Conservation (phyloP, 2,797 vertebrate genomes). For the Takifugu rubripes region DNA sequence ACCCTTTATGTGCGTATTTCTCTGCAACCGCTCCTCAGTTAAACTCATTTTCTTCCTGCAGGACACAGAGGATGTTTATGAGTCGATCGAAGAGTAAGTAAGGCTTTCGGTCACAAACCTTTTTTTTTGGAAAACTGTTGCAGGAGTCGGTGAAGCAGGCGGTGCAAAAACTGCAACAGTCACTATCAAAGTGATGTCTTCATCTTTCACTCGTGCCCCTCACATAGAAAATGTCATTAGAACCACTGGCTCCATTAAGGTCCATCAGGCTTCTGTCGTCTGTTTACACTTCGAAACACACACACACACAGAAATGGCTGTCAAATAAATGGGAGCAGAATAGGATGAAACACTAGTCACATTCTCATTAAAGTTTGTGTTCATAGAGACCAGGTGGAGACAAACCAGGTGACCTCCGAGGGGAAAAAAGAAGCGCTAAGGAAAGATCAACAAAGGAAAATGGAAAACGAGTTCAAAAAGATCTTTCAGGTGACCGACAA, state of each 20-base stretch:
- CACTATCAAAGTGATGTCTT: no score
- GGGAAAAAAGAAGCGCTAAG: conserved; percentile 55
- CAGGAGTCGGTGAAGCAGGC: no score
- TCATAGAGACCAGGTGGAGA: conserved; percentile 33
- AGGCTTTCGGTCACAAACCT: no score
- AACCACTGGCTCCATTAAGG: no score
- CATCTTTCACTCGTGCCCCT: no score
- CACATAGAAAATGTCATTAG: no score
- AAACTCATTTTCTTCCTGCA: conserved; percentile 44
- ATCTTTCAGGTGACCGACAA: conserved; percentile 70
- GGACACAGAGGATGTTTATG: conserved; percentile 71
- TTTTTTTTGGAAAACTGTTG: no score
- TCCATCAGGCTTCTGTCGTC: no score
- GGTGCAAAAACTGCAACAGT: no score
- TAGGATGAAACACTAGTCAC: no score
- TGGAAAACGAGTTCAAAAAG: conserved; percentile 63
- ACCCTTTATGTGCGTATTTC: background rate
- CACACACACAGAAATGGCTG: no score
- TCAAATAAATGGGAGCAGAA: background rate
- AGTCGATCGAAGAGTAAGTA: conserved; percentile 76
- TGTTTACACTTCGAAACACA: no score
- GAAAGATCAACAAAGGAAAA: conserved; percentile 60
- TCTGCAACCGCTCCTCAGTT: background rate
- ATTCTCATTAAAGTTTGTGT: background rate
- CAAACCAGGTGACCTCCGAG: background rate